Conservation (phyloP, 2,113 vertebrate species). For the Murina feae region DNA sequence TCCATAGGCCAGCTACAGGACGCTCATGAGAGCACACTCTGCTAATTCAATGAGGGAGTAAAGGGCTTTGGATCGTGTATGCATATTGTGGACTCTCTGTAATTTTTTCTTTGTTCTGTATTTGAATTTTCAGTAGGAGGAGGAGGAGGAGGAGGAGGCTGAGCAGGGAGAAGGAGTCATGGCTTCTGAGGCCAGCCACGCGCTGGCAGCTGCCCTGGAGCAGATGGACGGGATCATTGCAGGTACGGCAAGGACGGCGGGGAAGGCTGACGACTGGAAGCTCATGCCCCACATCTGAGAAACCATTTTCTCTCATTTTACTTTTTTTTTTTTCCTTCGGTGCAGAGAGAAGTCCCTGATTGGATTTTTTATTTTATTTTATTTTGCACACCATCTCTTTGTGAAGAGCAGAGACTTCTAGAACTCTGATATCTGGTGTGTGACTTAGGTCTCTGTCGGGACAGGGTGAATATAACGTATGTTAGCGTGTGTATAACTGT, state of each 20-base stretch:
- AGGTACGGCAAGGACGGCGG: conserved; percentile 86
- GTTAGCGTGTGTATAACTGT: neutral
- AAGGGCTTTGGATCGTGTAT: neutral
- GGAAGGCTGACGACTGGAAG: rapidly evolving
- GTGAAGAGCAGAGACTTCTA: neutral
- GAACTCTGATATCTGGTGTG: neutral
- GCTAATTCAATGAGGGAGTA: neutral
- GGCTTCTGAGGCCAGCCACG: conserved; percentile 89
- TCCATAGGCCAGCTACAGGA: neutral
- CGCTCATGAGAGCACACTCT: neutral
- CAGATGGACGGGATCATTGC: conserved; percentile 95
- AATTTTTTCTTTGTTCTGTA: conserved; percentile 40
- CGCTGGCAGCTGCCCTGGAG: conserved; percentile 90
- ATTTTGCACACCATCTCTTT: neutral
- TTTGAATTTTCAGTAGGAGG: conserved; percentile 69
- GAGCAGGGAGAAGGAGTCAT: conserved; percentile 75
- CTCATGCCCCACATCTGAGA: neutral
- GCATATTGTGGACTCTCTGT: neutral
- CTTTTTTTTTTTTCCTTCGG: neutral
- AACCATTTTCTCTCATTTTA: neutral
- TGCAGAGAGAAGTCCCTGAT: neutral
- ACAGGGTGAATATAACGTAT: rapidly evolving
- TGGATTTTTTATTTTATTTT: neutral
- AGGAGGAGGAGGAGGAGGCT: conserved; percentile 28
- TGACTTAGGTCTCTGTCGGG: neutral